A percentile compares a stretch with the other conserved stretches of the same genome.
phyloP scores from a whole-genome alignment of 2,797 vertebrate genomes.

The Cossypha niveicapilla region DNA sequence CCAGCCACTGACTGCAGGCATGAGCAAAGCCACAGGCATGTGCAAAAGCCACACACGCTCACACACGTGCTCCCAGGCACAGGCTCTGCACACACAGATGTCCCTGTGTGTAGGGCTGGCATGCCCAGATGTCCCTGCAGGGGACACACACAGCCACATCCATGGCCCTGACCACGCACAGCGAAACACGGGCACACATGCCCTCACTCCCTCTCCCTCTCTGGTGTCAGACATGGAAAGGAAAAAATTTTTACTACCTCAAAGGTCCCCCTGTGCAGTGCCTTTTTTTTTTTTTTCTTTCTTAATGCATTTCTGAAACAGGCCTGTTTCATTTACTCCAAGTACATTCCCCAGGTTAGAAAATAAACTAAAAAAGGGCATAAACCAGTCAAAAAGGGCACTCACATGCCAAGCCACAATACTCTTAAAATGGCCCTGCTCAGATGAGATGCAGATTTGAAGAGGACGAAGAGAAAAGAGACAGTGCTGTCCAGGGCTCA shows the following conservation, averaged over 20 bases:
- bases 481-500: not conserved
- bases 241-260: slow-evolving; percentile 65
- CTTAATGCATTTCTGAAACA: not conserved
- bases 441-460: not conserved
- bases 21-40: not conserved
- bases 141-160: not conserved
- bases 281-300: slow-evolving; percentile 12
- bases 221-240: slow-evolving; percentile 32
- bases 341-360: not conserved
- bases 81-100: not conserved
- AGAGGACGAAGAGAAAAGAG: not conserved
- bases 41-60: not conserved
- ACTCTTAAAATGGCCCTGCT: not conserved
- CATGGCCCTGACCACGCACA: not conserved
- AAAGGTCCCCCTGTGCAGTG: slow-evolving; percentile 52
- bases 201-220: not conserved
- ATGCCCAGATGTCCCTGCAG: accelerated
- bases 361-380: not conserved
- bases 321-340: not conserved
- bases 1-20: not conserved
- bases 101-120: not conserved
- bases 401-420: not conserved
- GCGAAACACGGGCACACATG: accelerated
- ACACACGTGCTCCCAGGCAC: not conserved
- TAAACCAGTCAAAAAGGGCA: not conserved